Evolutionary conservation across 2,797 vertebrate genomes (phyloP).

Genomic region (Pipistrellus pygmaeus): DNA sequence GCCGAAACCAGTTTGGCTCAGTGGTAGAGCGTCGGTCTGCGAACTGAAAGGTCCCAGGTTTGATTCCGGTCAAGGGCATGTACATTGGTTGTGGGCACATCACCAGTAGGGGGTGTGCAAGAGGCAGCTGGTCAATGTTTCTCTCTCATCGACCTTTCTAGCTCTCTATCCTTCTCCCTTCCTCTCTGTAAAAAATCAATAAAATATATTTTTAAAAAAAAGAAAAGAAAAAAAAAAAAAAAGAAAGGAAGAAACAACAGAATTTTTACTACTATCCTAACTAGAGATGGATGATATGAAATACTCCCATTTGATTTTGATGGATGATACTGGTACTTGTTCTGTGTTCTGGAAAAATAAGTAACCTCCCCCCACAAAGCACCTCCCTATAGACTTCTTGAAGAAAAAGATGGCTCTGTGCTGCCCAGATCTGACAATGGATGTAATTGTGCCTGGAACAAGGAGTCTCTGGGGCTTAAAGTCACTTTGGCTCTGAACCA

Average conservation of each 20-base stretch:
- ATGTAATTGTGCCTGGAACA: constrained; percentile 52
- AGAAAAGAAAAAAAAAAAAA: no score
- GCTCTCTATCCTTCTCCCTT: no score
- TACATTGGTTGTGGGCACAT: no score
- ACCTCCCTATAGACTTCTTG: not conserved
- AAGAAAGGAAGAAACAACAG: not conserved
- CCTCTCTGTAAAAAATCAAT: no score
- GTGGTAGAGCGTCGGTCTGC: no score
- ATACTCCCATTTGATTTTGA: constrained; percentile 67
- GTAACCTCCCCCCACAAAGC: not conserved
- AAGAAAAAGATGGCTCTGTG: constrained; percentile 13
- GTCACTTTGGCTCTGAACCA: not conserved
- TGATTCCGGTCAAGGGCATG: no score
- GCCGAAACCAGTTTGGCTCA: no score
- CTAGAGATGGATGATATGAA: constrained; percentile 49
- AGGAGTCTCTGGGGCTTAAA: not conserved
- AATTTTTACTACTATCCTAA: constrained; percentile 34
- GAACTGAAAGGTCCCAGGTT: no score
- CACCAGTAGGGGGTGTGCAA: no score
- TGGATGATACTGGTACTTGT: constrained; percentile 43
- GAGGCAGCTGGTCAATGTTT: no score
- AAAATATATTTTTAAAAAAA: no score
- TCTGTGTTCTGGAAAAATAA: constrained; percentile 60
- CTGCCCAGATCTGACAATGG: constrained; percentile 43
- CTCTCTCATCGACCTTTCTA: no score